Evolutionary conservation across 2,113 vertebrate genomes (phyloP).

Genomic region (Potamarius usumacintae): DNA sequence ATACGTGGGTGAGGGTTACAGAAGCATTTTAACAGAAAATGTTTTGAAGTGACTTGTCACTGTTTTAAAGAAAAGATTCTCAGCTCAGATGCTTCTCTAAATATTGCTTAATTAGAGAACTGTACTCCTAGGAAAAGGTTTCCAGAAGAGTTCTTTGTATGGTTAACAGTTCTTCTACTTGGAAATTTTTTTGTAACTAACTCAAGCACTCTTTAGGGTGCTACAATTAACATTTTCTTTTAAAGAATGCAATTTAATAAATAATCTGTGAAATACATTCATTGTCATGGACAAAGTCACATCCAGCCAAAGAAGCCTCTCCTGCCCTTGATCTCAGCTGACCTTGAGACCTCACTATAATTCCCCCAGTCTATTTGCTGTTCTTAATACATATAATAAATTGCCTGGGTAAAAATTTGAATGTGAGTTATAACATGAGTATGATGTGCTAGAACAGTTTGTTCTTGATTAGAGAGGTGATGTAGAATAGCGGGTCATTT

Average conservation of each 20-base stretch:
- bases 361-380: neutral
- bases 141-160: neutral
- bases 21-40: conserved; percentile 7
- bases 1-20: neutral
- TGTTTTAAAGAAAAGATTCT: neutral
- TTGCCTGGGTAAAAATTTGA: neutral
- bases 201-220: too few species aligned
- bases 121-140: neutral
- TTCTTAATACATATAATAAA: neutral
- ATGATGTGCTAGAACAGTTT: conserved; percentile 6
- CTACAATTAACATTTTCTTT: neutral
- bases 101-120: neutral
- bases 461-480: neutral
- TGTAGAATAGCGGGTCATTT: neutral
- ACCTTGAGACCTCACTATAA: neutral
- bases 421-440: neutral
- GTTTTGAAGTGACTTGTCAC: neutral
- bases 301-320: neutral
- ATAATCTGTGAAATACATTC: neutral
- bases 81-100: neutral
- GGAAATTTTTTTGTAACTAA: neutral
- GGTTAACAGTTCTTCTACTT: neutral
- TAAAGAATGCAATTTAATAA: neutral
- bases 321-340: neutral
- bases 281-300: neutral